Evolutionary conservation across 2,113 vertebrate genomes (phyloP), one percentile per base, ranked within the genome.

Genomic region (Coryphaenoides rupestris): DNA sequence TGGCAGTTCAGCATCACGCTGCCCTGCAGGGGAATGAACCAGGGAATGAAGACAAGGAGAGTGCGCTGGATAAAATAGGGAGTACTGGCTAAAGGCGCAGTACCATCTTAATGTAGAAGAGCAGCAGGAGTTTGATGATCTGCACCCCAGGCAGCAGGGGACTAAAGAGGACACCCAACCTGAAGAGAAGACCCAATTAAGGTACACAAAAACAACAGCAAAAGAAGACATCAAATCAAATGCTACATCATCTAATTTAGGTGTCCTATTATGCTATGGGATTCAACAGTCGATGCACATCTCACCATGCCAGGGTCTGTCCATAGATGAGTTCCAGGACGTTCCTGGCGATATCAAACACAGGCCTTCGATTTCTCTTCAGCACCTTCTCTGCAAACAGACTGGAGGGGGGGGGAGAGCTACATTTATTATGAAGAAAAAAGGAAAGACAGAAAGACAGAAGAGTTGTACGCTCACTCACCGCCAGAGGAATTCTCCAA

Each of bases 1-100:
- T 93, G 95, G 76, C 96, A 99, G 89, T 98, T 99, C 81, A 77
- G 88, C 95, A 96, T 89, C 79, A 99, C 85, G 69, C 96, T 98
- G 45, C 87, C 86, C 97, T 99, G 86, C 21, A 45, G 7, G 28
- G 2, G 2, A 33, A 33, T 33, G 6, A 33, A 33, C 28, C 28
- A 33, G 28, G 6, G 28, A 9, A 9, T 9, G 28, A 33, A 33
- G 28, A 33, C 1, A 33, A 33, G 28, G 28, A 26, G 24, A 26
- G 3, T 26, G 24, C 28, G 10, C 5, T 33, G 28, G 28, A 3
- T 1, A 9, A 33, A 9, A 5, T 33, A 33, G 28, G 24, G 24
- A 26, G 6, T 6, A 26, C 24, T 26, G 24, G 24, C 6, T 26
- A 26, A 26, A 33, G 28, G 3, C 28, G 10, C 61, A 61, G 12